These are phyloP conservation scores for Meiosimyza platycephala DNA, from an alignment of 2,888 invertebrate genomes.

Conservation along the genomic window DNA sequence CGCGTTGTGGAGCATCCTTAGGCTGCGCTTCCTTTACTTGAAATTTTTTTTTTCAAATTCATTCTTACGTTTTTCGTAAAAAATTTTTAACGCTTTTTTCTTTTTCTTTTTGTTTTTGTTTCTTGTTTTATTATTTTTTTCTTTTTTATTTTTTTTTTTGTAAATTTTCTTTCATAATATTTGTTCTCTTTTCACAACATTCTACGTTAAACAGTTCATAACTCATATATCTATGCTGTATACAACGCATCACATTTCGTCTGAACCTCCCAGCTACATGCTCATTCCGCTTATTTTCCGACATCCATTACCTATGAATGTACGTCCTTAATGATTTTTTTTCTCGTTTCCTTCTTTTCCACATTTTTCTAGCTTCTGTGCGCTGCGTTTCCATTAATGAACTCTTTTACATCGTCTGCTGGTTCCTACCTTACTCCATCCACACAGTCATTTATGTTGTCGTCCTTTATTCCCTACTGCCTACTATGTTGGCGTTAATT, in stretches of 20 bases:
- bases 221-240: constrained; percentile 11
- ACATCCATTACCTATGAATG: not conserved
- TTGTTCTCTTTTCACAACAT: constrained; percentile 18
- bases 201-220: constrained; percentile 22
- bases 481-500: no score
- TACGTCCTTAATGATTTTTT: constrained; percentile 23
- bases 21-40: constrained; percentile 12
- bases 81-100: constrained; percentile 12
- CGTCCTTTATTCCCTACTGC: no score
- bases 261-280: not conserved
- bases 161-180: not conserved
- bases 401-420: constrained; percentile 38
- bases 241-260: not conserved
- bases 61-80: constrained; percentile 14
- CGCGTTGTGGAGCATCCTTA: constrained; percentile 4
- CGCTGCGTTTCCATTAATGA: constrained; percentile 35
- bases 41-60: constrained; percentile 1
- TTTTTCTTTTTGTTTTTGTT: not conserved
- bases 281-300: not conserved
- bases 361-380: constrained; percentile 4
- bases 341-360: not conserved
- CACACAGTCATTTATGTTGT: not conserved
- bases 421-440: constrained; percentile 13
- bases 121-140: no score
- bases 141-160: not conserved